Evolutionary conservation across 2,888 invertebrate genomes (phyloP), one percentile per base, ranked within the genome.

Genomic region (Saturnia pavonia): DNA sequence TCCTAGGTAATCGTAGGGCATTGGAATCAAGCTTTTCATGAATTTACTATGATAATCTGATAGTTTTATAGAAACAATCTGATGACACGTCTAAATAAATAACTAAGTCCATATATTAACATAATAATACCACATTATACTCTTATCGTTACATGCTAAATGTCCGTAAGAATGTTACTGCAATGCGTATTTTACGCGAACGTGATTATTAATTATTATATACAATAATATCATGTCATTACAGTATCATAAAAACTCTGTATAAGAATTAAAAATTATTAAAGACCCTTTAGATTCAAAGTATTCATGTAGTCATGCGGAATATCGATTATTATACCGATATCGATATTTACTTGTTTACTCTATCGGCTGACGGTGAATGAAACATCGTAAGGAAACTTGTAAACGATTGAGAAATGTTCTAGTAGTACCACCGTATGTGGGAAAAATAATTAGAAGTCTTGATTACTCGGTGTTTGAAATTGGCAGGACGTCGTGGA

Each of bases 181-280:
- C 72, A 69, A 70, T 72, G 66, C 67, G 25, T 57, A n/a, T 40
- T 34, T 65, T 40, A 2, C 2, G 65, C 9, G 40, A 65, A 65
- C n/a, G 19, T 65, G 12, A n/a, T 40, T 40, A 40, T 65, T 34
- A n/a, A n/a, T n/a, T n/a, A n/a, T n/a, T 65, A 65, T 40, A 1
- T 63, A 54, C 43, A 54, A 9, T 54, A 2, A 22, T 54, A 54
- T 54, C 14, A 43, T 54, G 51, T 9, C n/a, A 11, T 54, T 54
- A 54, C 11, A 54, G 54, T 22, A 22, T 54, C 19, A 22, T 60
- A 27, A 60, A 60, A 60, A 1, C 8, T n/a, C 57, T 27, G 11
- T 14, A 25, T 9, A 27, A 22, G 54, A 22, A 9, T 22, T 8
- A n/a, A 22, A 27, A 48, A 48, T n/a, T 7, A 51, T 11, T 9